Percentiles rank a stretch among this genome's conserved stretches.
phyloP scores from a whole-genome alignment of 2,797 vertebrate genomes.

The Myotis vivesi region DNA sequence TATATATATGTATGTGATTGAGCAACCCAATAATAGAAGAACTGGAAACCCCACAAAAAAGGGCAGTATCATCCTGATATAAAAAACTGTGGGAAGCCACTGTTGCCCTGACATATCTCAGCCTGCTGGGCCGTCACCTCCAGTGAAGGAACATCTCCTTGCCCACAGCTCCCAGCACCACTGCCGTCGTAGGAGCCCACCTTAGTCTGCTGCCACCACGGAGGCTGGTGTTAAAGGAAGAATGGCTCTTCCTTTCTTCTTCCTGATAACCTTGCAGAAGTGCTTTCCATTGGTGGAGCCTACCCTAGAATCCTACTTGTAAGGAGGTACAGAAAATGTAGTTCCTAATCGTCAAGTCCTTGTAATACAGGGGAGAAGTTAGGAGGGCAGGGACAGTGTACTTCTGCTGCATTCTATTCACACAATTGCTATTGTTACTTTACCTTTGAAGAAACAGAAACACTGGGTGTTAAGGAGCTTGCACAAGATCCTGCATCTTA shows the following conservation, averaged over 20 bases:
- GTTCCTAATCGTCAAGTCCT: neutral
- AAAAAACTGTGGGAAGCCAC: neutral
- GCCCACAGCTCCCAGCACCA: neutral
- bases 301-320: neutral
- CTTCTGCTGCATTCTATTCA: neutral
- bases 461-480: neutral
- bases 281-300: neutral
- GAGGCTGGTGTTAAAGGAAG: neutral
- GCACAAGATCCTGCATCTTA: neutral
- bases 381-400: neutral
- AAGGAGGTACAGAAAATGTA: neutral
- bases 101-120: rapidly evolving
- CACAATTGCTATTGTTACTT: neutral
- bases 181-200: rapidly evolving
- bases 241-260: neutral
- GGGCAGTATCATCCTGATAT: neutral
- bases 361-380: neutral
- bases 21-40: neutral
- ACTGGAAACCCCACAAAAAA: neutral
- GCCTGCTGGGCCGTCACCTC: rapidly evolving
- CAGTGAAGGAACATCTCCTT: neutral
- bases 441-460: neutral
- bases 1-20: neutral
- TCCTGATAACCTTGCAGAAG: neutral
- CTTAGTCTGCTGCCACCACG: too few relatives aligned